Base-by-base conservation (phyloP, 2,797 vertebrate species). In the Triplophysa bombifrons region DNA sequence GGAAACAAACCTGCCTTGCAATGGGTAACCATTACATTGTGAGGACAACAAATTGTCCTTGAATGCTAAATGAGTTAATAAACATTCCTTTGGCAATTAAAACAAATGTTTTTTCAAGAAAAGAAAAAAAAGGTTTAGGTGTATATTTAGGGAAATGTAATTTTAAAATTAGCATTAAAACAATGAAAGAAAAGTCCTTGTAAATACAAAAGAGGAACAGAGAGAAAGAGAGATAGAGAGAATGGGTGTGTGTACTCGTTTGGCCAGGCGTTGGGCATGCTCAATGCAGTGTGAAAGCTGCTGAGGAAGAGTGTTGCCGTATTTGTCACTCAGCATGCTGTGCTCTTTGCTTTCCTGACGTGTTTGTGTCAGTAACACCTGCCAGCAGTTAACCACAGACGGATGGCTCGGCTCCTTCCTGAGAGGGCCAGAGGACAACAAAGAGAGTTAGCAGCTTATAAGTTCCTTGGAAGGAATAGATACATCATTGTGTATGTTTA, bases 331-430 rank as follows among this genome's bases (percentile, higher is more conserved):
- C 48, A 94, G 84, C 7, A 77, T 48, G 60, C 41, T 90, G 86
- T 94, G 93, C 84, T 93, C 92, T 51, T 41, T 84, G 74, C 92
- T 93, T 64, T 94, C 93, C 48, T 92, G 90, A 2, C 92, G 91
- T 13, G 92, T 94, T 64, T 93, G 92, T 53, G 84, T 85, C 71
- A 94, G 82, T 48, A 94, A 82, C 79, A 89, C 76, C 78, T 91
- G 70, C 93, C 93, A 93, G 25, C 87, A 88, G 66, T 91, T 87
- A 19, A 90, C 80, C 71, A 92, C 91, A 0, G 93, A 90, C 82
- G 91, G 86, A 82, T 78, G 86, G 46, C 88, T 90, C 27, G 87
- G 86, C 55, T 94, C 93, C 76, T 93, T 94, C 80, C 93, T 93
- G 84, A 79, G 44, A 82, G 19, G 16, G 4, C 2, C 30, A 78